Evolutionary conservation across 2,797 vertebrate species (phyloP).

Genomic region (Triplophysa bombifrons): DNA sequence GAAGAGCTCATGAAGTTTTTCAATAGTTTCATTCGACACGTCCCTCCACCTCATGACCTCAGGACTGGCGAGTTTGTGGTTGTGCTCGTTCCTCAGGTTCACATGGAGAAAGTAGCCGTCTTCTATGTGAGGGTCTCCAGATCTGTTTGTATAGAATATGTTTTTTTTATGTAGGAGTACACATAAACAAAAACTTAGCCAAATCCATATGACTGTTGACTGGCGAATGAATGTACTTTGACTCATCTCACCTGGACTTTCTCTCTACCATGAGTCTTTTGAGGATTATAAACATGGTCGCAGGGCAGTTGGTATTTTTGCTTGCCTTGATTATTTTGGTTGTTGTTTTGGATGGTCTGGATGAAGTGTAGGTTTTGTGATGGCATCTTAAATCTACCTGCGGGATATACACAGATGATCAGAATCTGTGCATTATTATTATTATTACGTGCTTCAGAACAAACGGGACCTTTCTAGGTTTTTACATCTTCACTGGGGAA

Average conservation of each 20-base stretch:
- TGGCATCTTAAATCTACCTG: conserved; percentile 60
- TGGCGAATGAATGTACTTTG: no score
- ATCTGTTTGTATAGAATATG: conserved; percentile 14
- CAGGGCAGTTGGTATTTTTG: conserved; percentile 59
- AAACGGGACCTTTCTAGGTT: no score
- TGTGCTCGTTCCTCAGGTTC: conserved; percentile 55
- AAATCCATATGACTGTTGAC: no score
- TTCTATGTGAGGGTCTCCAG: conserved; percentile 56
- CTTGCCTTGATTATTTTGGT: no score
- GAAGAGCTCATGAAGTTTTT: conserved; percentile 57
- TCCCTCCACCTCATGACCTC: conserved; percentile 55
- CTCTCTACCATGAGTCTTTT: conserved; percentile 46
- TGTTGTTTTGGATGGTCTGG: conserved; percentile 34
- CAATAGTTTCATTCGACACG: conserved; percentile 53
- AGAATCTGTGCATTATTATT: neutral
- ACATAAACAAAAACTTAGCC: neutral
- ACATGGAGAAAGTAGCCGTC: conserved; percentile 47
- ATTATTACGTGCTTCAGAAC: no score
- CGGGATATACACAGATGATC: neutral
- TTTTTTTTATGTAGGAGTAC: neutral
- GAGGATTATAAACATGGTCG: conserved; percentile 56
- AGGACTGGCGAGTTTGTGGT: conserved; percentile 45
- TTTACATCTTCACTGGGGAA: no score
- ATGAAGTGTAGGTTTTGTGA: conserved; percentile 54
- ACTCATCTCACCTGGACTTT: conserved; percentile 43